Base-by-base conservation (phyloP, 1,140 invertebrate genomes). In the Drosophila leontia region DNA sequence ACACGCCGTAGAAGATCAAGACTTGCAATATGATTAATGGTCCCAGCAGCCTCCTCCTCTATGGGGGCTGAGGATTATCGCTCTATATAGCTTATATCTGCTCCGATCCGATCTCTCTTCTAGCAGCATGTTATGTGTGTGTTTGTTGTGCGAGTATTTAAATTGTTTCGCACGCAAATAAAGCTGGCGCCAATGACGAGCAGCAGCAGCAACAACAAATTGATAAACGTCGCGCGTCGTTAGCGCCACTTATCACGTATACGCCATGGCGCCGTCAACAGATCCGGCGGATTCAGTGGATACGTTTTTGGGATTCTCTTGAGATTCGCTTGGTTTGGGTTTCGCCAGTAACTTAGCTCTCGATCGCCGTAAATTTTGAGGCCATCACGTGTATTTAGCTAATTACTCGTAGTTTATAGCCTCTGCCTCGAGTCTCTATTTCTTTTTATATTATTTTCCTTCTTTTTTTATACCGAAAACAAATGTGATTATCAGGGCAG, bases 241-340 rank as follows among this genome's bases (percentile, higher is more conserved):
- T 88, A 88, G 85, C 84, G 84, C 84, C 84, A 88, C 84, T 88
- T 88, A 88, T 88, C 84, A 88, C 84, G 84, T 88, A 88, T 88
- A 88, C 85, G 84, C 80, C 85, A 81, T 80, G 85, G 87, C 80
- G 80, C 51, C 62, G 50, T 13, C 19, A 44, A 34, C 44, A 50
- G 62, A 62, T 65, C 59, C 58, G 57, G 29, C 59, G 62, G 29
- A 64, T 44, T 64, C 57, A 8, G 34, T 39, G 37, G 65, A 13
- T 44, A 47, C 45, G 19, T 26, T 47, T 34, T 15, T 47, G 23
- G 13, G 7, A 15, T 29, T 26, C 47, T 48, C 23, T 29, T 48
- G 23, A n/a, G 45, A 48, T 15, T 6, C 45, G 7, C 45, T 13
- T 1, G 19, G 44, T 8, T 23, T 15, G 13, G 13, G 23, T 8